Evolutionary conservation across 2,888 invertebrate genomes (phyloP).

Genomic region (Apotomis turbidana): DNA sequence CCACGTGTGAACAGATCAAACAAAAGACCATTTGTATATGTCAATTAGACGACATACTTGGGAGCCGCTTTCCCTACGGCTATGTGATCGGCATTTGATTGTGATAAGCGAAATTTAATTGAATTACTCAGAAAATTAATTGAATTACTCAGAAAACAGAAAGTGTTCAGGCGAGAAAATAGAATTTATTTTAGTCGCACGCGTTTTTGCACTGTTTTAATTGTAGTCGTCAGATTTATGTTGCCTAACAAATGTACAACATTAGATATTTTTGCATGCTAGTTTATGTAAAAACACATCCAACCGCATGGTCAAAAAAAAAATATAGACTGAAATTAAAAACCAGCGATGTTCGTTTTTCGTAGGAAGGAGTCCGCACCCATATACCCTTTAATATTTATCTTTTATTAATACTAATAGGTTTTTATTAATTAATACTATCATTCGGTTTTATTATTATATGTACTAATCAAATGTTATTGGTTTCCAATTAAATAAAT

Average conservation of each 20-base stretch:
- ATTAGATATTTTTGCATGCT: too few species aligned
- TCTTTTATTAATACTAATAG: too few species aligned
- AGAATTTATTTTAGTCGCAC: neutral
- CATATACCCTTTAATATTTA: too few species aligned
- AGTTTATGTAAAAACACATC: too few species aligned
- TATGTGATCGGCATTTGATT: slow-evolving; percentile 44
- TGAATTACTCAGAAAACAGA: slow-evolving; percentile 37
- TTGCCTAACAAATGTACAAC: neutral
- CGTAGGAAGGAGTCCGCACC: too few species aligned
- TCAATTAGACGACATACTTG: slow-evolving; percentile 61
- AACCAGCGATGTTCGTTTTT: too few species aligned
- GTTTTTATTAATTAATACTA: too few species aligned
- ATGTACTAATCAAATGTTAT: too few species aligned
- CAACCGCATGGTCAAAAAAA: too few species aligned
- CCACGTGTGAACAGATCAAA: slow-evolving; percentile 51
- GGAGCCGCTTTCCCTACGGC: slow-evolving; percentile 57
- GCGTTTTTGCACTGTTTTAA: neutral
- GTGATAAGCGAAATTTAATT: slow-evolving; percentile 40
- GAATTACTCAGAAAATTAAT: slow-evolving; percentile 38
- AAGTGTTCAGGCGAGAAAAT: slow-evolving; percentile 16
- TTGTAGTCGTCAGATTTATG: neutral
- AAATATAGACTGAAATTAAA: too few species aligned
- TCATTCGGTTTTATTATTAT: too few species aligned
- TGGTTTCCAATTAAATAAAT: too few species aligned
- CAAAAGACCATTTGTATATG: slow-evolving; percentile 69